Percentiles rank a stretch among this genome's conserved stretches.
Evolutionary conservation across 1,140 invertebrate genomes (phyloP).

Genomic region (Hylaeus anthracinus): DNA sequence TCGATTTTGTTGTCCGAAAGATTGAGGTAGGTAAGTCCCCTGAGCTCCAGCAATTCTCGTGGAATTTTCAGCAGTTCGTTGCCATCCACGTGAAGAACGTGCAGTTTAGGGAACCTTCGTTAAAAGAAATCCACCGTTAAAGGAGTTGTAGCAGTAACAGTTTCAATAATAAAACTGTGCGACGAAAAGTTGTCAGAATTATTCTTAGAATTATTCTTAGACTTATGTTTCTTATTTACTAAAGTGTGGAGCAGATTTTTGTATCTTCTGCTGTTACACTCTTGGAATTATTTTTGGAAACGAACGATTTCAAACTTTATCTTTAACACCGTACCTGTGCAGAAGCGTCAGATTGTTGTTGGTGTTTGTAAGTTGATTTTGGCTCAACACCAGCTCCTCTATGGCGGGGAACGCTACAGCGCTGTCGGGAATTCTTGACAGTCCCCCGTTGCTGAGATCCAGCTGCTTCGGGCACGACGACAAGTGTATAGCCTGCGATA

Average conservation of each 20-base stretch:
- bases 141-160: neutral
- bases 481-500: conserved; percentile 77
- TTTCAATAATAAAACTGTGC: neutral
- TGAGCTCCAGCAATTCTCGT: conserved; percentile 82
- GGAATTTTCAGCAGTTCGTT: conserved; percentile 84
- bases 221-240: no score
- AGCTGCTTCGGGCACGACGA: conserved; percentile 74
- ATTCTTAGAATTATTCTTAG: no score
- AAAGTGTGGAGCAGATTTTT: no score
- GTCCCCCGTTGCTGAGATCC: conserved; percentile 77
- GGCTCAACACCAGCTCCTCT: conserved; percentile 82
- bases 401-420: conserved; percentile 74
- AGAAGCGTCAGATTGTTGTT: conserved; percentile 74
- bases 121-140: neutral
- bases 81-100: conserved; percentile 82
- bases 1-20: conserved; percentile 86
- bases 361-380: conserved; percentile 78
- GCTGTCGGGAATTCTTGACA: conserved; percentile 76
- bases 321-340: conserved; percentile 66
- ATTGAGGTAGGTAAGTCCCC: conserved; percentile 84
- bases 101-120: conserved; percentile 80
- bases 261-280: no score
- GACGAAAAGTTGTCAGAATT: no score
- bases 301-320: neutral
- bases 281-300: neutral